phyloP scores from a whole-genome alignment of 2,797 vertebrate genomes.

The Champsocephalus gunnari region DNA sequence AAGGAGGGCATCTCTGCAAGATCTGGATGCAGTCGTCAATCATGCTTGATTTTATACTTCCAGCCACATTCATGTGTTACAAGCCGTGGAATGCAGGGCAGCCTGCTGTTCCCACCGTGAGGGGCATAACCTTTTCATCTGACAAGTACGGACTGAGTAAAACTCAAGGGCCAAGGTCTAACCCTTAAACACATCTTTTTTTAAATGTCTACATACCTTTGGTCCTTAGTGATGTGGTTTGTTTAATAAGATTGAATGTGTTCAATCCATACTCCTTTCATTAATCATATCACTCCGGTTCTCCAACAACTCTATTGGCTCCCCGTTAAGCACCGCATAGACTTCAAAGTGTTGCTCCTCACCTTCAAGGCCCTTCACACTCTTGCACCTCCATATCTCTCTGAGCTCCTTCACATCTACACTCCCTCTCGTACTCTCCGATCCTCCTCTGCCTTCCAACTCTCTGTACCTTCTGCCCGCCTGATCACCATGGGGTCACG shows the following conservation, averaged over 20 bases:
- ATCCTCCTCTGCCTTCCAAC: no score
- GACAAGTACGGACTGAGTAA: slow-evolving; percentile 10
- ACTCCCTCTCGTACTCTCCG: no score
- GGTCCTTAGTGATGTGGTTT: neutral
- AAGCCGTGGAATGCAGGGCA: slow-evolving; percentile 15
- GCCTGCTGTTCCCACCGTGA: slow-evolving; percentile 9
- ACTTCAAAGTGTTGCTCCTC: no score
- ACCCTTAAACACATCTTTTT: neutral
- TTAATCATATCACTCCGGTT: no score
- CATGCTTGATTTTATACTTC: slow-evolving; percentile 34
- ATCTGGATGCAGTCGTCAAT: slow-evolving; percentile 30
- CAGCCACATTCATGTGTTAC: slow-evolving; percentile 35
- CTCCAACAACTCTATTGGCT: no score
- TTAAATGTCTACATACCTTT: neutral
- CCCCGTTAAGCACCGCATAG: no score
- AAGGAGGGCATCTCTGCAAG: slow-evolving; percentile 31
- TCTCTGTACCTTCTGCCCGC: no score
- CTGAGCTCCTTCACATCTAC: no score
- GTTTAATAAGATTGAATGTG: neutral
- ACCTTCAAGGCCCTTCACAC: no score
- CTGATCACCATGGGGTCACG: no score
- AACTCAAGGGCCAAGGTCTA: slow-evolving; percentile 58
- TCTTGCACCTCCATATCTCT: no score
- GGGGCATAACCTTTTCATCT: neutral
- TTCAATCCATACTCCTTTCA: neutral